phyloP scores from a whole-genome alignment of 64 coral and sea anemone genomes.

The Pocillopora damicornis region DNA sequence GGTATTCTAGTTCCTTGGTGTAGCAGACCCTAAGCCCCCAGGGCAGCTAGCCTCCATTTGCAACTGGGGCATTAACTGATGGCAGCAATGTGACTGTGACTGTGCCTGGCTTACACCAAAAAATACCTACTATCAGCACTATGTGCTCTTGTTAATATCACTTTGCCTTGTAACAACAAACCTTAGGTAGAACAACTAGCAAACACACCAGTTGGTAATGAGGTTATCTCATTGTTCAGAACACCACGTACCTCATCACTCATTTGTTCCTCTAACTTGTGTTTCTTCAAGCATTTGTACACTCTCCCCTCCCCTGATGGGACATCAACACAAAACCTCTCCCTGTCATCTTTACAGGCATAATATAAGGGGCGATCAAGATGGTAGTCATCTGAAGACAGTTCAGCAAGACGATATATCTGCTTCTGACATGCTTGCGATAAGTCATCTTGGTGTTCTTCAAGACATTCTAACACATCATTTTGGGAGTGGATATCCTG shows the following conservation, averaged over 20 bases:
- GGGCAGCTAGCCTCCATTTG: too few relatives aligned
- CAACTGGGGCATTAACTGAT: too few relatives aligned
- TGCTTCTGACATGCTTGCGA: constrained; percentile 44
- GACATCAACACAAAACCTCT: constrained; percentile 66
- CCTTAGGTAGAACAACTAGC: too few relatives aligned
- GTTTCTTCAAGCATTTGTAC: constrained; percentile 57
- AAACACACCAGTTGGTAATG: too few relatives aligned
- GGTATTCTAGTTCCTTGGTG: too few relatives aligned
- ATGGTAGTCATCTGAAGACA: constrained; percentile 88
- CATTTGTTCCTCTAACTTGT: constrained; percentile 58
- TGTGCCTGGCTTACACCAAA: too few relatives aligned
- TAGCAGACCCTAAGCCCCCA: too few relatives aligned
- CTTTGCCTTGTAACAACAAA: too few relatives aligned
- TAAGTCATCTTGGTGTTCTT: constrained; percentile 68
- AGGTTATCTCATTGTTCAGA: too few relatives aligned
- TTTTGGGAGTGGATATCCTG: constrained; percentile 90
- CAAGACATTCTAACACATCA: constrained; percentile 86
- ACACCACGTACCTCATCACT: constrained; percentile 38
- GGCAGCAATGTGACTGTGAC: too few relatives aligned
- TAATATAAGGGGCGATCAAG: constrained; percentile 82
- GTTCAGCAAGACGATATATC: constrained; percentile 74
- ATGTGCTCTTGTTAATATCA: too few relatives aligned
- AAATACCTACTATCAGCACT: too few relatives aligned
- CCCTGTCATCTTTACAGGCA: constrained; percentile 90
- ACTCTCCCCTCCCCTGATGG: constrained; percentile 62